These are phyloP conservation scores for Mactromeris polynyma DNA, from an alignment of 2,888 invertebrate genomes.

Conservation along the genomic window DNA sequence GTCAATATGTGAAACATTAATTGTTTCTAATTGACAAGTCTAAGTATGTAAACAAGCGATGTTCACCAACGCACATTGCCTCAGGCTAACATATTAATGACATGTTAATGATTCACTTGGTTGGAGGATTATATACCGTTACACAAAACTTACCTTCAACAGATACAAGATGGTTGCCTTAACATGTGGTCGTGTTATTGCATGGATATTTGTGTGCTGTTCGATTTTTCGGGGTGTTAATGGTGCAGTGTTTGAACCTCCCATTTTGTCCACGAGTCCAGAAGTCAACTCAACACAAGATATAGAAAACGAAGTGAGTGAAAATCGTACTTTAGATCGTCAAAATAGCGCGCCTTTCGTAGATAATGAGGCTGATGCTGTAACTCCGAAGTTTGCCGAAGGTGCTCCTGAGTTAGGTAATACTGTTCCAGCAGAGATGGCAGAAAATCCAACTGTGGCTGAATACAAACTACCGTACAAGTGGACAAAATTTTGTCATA, in stretches of 20 bases:
- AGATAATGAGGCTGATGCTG: neutral
- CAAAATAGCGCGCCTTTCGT: neutral
- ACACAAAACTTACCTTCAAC: neutral
- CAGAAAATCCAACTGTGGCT: neutral
- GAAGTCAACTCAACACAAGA: neutral
- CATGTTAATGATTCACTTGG: neutral
- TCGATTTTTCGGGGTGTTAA: neutral
- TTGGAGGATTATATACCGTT: neutral
- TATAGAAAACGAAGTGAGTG: neutral
- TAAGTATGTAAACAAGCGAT: neutral
- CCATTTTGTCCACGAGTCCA: neutral
- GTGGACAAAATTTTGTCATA: slow-evolving; percentile 61
- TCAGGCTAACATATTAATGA: slow-evolving; percentile 3
- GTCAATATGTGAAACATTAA: neutral
- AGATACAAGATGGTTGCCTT: slow-evolving; percentile 4
- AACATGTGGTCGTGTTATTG: neutral
- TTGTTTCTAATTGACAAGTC: neutral
- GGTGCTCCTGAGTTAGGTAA: neutral
- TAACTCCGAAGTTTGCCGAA: neutral
- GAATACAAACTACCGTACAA: slow-evolving; percentile 43
- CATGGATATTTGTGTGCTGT: neutral
- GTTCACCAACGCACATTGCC: slow-evolving; percentile 5
- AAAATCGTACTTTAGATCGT: neutral
- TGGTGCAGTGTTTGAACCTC: neutral
- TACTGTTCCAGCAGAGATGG: neutral